A percentile compares a stretch with the other conserved stretches of the same genome.
Evolutionary conservation across 2,113 vertebrate genomes (phyloP).

Genomic region (Pituophis catenifer): DNA sequence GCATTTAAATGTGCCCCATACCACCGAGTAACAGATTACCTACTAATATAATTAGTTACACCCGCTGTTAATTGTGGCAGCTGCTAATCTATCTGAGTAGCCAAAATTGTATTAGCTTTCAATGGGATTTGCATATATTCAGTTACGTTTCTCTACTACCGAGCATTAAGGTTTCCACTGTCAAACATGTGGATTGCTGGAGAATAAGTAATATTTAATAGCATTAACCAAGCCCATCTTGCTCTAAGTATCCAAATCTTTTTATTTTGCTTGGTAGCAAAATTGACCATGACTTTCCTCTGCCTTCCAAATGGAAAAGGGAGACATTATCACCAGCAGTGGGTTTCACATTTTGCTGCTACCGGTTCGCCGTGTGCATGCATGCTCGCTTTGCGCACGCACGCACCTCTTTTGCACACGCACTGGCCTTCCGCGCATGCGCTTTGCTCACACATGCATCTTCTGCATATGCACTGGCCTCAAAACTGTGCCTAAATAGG

Average conservation of each 20-base stretch:
- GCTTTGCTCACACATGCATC: too few relatives aligned
- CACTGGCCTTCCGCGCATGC: too few relatives aligned
- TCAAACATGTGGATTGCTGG: constrained; percentile 68
- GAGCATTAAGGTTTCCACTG: constrained; percentile 79
- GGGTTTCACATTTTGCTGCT: too few relatives aligned
- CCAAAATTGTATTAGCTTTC: constrained; percentile 82
- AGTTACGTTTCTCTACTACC: constrained; percentile 67
- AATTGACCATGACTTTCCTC: background rate
- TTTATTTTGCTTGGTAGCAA: constrained; percentile 54
- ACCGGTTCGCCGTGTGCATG: too few relatives aligned
- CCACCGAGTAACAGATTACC: constrained; percentile 65
- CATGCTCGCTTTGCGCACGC: too few relatives aligned
- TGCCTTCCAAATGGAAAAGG: constrained; percentile 43
- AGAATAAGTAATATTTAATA: constrained; percentile 76
- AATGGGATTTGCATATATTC: constrained; percentile 84
- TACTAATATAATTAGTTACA: constrained; percentile 76
- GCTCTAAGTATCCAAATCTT: constrained; percentile 49
- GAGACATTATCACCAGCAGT: constrained; percentile 13
- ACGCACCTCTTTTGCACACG: too few relatives aligned
- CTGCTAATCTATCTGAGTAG: constrained; percentile 73
- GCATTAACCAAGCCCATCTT: constrained; percentile 69
- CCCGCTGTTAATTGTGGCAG: constrained; percentile 77
- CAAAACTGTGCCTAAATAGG: too few relatives aligned
- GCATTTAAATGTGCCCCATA: constrained; percentile 55
- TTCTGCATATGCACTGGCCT: too few relatives aligned